These are phyloP conservation scores for Netelia melanura DNA, from an alignment of 2,888 invertebrate species.

Conservation along the genomic window DNA sequence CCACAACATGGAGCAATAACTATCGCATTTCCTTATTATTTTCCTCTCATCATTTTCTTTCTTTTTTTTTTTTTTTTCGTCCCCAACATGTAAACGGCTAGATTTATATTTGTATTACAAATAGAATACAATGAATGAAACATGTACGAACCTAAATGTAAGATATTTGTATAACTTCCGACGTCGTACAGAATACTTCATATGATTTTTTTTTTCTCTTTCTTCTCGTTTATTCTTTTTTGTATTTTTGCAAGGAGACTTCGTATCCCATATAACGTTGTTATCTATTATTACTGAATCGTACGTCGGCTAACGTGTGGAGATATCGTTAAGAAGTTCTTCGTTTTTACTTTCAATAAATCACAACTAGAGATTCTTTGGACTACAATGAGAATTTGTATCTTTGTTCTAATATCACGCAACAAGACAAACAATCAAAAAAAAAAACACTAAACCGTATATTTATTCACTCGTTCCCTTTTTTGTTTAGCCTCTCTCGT, in stretches of 20 bases:
- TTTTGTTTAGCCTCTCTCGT: constrained; percentile 7
- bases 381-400: constrained; percentile 44
- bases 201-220: constrained; percentile 11
- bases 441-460: neutral
- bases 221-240: constrained; percentile 16
- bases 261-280: constrained; percentile 4
- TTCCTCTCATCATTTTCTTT: constrained; percentile 8
- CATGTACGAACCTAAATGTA: constrained; percentile 40
- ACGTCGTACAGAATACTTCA: constrained; percentile 27
- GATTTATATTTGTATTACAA: constrained; percentile 58
- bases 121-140: constrained; percentile 54
- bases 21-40: constrained; percentile 26
- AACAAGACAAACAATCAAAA: neutral
- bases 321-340: constrained; percentile 3
- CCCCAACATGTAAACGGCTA: constrained; percentile 50
- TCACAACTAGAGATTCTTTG: constrained; percentile 63
- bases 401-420: constrained; percentile 22
- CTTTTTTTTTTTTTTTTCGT: constrained; percentile 5
- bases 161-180: constrained; percentile 48
- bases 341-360: constrained; percentile 48
- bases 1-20: constrained; percentile 31
- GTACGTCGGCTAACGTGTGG: constrained; percentile 27
- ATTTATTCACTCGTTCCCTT: neutral
- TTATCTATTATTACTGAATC: constrained; percentile 27
- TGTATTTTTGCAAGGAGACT: constrained; percentile 51